Evolutionary conservation across 1,140 invertebrate species (phyloP).

Genomic region (Lordiphosa clarofinis): DNA sequence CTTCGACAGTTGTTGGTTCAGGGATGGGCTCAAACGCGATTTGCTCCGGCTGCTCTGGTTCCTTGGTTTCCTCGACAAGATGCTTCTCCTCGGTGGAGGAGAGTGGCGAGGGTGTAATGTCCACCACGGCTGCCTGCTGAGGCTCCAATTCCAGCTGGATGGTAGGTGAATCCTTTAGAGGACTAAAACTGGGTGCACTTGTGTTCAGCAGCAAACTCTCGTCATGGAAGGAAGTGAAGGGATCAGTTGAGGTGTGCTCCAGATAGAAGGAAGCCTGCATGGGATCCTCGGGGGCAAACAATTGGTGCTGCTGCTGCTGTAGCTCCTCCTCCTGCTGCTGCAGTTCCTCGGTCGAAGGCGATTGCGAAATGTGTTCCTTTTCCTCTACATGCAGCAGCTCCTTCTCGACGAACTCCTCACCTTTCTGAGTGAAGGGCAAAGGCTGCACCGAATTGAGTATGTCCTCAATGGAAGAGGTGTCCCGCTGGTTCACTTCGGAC

Average conservation of each 20-base stretch:
- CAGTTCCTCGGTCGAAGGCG: conserved; percentile 71
- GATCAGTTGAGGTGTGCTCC: conserved; percentile 59
- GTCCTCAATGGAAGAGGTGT: conserved; percentile 52
- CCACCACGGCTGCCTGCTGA: conserved; percentile 49
- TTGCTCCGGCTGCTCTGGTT: conserved; percentile 29
- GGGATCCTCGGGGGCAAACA: conserved; percentile 42
- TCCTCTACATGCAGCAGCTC: conserved; percentile 65
- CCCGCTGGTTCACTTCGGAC: conserved; percentile 43
- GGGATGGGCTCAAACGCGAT: conserved; percentile 26
- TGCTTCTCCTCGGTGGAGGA: conserved; percentile 73
- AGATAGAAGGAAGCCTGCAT: conserved; percentile 74
- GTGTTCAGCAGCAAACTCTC: conserved; percentile 52
- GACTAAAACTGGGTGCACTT: conserved; percentile 28
- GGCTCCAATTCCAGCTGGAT: conserved; percentile 52
- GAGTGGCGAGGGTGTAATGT: conserved; percentile 61
- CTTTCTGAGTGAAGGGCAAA: conserved; percentile 33
- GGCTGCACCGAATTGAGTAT: conserved; percentile 73
- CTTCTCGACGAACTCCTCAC: conserved; percentile 47
- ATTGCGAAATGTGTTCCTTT: conserved; percentile 69
- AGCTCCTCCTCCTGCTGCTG: conserved; percentile 40
- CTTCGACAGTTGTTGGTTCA: conserved; percentile 31
- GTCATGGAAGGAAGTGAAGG: conserved; percentile 21
- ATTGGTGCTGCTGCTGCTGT: conserved; percentile 27
- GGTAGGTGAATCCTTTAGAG: conserved; percentile 15
- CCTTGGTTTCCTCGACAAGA: conserved; percentile 69